Evolutionary conservation across 2,113 vertebrate genomes (phyloP), one percentile per base, ranked within the genome.

Genomic region (Cacatua alba): DNA sequence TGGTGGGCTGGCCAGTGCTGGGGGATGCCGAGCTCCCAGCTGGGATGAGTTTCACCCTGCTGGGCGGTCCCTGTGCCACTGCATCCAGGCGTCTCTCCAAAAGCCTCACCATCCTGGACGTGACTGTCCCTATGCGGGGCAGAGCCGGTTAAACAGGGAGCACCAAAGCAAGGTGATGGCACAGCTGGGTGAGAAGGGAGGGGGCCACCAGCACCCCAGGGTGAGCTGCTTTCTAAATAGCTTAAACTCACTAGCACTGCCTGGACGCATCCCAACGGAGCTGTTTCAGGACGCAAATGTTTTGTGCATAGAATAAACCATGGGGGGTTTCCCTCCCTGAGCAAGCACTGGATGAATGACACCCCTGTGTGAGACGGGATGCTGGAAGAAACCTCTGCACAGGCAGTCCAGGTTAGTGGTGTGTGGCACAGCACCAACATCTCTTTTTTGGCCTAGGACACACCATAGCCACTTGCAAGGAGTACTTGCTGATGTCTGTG

Each of bases 11-110:
- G 10, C 75, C 68, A 41, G 85, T 31, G 44, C 89, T 91, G 52
- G 80, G 70, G 1, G 49, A 90, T 10, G 92, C 21, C 0, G 23
- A 31, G 6, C 67, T 92, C 60, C 59, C 65, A 31, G 65, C 21
- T 4, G 88, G 79, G n/a, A 95, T 65, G 44, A 94, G 91, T 48
- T 82, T 95, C 43, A 95, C 86, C 12, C 96, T 80, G 9, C 97
- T 86, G 4, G 68, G 18, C 17, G 96, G 96, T 63, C 86, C 97
- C 93, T 18, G 95, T 19, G 44, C 63, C 7, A 75, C 60, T 5
- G 51, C 82, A 65, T 74, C 96, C 19, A 97, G 92, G 78, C 74
- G 51, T 46, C 93, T 97, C 88, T 98, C 97, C 3, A 98, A 78
- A 79, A 87, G 95, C 86, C 75, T 98, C 41, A 89, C 83, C 60